phyloP scores from a whole-genome alignment of 2,113 vertebrate genomes.

The Emberiza fucata region DNA sequence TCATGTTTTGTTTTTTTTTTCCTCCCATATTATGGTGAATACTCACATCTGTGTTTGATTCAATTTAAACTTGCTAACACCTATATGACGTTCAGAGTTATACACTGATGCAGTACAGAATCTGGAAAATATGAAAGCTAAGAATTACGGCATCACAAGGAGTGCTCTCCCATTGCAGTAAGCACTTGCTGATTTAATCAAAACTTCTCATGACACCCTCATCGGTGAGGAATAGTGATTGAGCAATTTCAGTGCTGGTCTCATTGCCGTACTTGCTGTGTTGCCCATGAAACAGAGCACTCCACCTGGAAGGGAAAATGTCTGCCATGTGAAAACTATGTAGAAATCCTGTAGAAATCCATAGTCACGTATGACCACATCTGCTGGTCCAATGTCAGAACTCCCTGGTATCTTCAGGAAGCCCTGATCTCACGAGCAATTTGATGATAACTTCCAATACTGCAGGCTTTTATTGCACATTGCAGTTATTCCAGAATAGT shows the following conservation, averaged over 20 bases:
- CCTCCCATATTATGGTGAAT: background rate
- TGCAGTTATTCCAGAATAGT: background rate
- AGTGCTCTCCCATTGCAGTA: background rate
- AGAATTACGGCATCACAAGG: background rate
- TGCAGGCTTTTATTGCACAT: background rate
- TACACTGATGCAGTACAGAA: background rate
- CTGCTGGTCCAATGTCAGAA: background rate
- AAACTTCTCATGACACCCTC: background rate
- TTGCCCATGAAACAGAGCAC: background rate
- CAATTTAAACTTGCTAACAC: background rate
- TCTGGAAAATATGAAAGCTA: background rate
- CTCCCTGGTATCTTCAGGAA: background rate
- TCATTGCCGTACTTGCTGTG: accelerated
- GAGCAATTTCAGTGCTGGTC: accelerated
- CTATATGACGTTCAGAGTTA: background rate
- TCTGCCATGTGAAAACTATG: background rate
- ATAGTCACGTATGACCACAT: background rate
- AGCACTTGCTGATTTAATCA: background rate
- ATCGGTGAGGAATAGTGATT: accelerated
- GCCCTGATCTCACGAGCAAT: background rate
- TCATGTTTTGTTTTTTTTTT: background rate
- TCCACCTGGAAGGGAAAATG: background rate
- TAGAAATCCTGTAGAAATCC: background rate
- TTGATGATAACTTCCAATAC: background rate
- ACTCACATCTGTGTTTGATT: background rate